Base-by-base conservation (phyloP, 2,797 vertebrate genomes). In the Sciurus carolinensis region DNA sequence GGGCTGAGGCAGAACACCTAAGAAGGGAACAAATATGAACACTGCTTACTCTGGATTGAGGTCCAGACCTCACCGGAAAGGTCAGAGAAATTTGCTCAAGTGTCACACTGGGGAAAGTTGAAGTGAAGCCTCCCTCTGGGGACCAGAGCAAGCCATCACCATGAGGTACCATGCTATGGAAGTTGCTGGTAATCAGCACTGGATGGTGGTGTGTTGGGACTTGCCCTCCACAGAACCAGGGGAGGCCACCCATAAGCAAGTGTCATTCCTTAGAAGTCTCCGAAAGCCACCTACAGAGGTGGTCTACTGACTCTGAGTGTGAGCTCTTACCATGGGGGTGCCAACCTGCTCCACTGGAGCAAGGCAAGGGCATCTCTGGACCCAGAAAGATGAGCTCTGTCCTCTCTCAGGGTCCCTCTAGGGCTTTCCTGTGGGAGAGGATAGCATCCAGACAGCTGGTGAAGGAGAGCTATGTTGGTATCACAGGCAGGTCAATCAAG, bases 261-360 rank as follows among this genome's bases (percentile, higher is more conserved):
- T 26, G 13, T 66, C 30, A 15, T 22, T 71, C 17, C n/a, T 1
- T 75, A 57, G 76, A 77, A 81, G 14, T 36, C 11, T 47, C 73
- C 77, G 11, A 42, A 39, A 92, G 50, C 36, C 1, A 10, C 22
- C 22, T 26, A 7, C 36, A 42, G 44, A 57, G 36, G 0, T 50
- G 28, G 42, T 39, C 57, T 42, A 26, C 54, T 39, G 24, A 76
- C 66, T 64, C 18, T 54, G 14, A 39, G 44, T 6, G 18, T 50
- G 15, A 54, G 62, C 30, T 42, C 30, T 18, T 1, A 30, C 22
- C 4, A 0, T 11, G 18, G 9, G 5, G 13, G 7, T 9, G 50
- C 30, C 20, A 2, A 33, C 36, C 1, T 14, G 10, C 17, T 8
- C 71, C 75, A 10, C 12, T 2, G 4, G n/a, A 83, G 33, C 24